Evolutionary conservation across 2,113 vertebrate species (phyloP).

Genomic region (Oplegnathus fasciatus): DNA sequence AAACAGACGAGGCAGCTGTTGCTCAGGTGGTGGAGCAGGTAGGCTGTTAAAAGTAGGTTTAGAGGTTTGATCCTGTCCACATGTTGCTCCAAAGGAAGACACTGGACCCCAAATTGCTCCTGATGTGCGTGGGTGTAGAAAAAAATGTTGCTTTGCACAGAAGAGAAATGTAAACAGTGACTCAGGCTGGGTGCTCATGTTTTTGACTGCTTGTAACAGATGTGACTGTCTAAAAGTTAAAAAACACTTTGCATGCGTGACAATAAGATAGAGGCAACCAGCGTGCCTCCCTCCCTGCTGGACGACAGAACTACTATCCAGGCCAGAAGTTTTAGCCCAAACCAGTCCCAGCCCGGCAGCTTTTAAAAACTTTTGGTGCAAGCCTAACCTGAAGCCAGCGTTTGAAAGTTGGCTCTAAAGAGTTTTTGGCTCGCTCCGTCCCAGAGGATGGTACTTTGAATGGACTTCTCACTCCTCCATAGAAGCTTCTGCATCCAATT

Average conservation of each 20-base stretch:
- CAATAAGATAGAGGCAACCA: neutral
- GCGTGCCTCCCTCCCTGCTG: neutral
- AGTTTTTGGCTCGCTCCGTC: neutral
- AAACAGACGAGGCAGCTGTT: neutral
- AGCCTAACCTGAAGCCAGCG: neutral
- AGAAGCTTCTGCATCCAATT: slow-evolving; percentile 14
- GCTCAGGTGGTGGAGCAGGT: neutral
- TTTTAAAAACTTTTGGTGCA: neutral
- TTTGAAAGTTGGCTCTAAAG: neutral
- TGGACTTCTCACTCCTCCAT: neutral
- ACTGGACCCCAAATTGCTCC: neutral
- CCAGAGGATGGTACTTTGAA: neutral
- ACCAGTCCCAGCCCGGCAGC: slow-evolving; percentile 4
- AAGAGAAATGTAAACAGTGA: neutral
- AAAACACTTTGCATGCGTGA: neutral
- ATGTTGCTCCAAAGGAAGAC: neutral
- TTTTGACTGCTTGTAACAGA: neutral
- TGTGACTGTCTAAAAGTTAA: neutral
- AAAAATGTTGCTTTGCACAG: neutral
- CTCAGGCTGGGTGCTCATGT: neutral
- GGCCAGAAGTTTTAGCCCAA: neutral
- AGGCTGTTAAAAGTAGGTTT: too few species aligned
- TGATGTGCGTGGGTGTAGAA: neutral
- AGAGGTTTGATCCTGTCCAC: neutral
- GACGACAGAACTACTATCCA: neutral